Evolutionary conservation across 2,888 invertebrate genomes (phyloP).

Genomic region (Monoplex corrugatus): DNA sequence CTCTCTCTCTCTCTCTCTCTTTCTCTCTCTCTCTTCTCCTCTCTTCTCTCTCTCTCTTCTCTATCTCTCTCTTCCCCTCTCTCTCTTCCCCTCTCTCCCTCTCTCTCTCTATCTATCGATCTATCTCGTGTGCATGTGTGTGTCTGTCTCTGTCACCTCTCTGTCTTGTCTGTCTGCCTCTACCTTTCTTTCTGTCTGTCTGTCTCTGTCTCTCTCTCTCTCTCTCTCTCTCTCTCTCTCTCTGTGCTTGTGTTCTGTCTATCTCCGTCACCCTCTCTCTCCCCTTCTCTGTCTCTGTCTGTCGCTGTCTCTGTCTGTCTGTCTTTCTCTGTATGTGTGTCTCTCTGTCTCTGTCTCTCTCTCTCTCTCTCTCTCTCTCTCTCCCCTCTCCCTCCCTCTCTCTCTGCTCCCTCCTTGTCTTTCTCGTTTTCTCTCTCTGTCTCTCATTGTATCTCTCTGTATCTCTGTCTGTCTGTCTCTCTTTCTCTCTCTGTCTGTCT

Average conservation of each 20-base stretch:
- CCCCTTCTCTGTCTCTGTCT: neutral
- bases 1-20: neutral
- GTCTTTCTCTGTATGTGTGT: neutral
- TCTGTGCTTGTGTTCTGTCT: neutral
- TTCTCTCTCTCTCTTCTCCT: neutral
- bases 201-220: neutral
- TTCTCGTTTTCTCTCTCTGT: neutral
- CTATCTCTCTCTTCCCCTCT: neutral
- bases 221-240: neutral
- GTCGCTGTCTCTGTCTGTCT: neutral
- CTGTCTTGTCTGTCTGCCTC: neutral
- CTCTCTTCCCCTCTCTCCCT: neutral
- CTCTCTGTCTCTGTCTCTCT: neutral
- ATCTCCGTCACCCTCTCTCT: neutral
- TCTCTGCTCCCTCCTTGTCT: neutral
- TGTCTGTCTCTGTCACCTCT: too few species aligned
- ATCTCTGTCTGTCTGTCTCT: too few species aligned
- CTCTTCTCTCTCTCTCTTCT: neutral
- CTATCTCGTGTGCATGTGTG: too few species aligned
- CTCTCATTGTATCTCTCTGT: too few species aligned
- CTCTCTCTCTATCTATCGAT: too few species aligned
- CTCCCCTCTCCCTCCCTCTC: too few species aligned
- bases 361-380: neutral
- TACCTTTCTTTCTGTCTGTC: neutral
- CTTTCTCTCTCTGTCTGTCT: too few species aligned